A percentile compares a stretch with the other conserved stretches of the same genome.
Conservation (phyloP, 2,888 invertebrate species). For the Rhamnusium bicolor region DNA sequence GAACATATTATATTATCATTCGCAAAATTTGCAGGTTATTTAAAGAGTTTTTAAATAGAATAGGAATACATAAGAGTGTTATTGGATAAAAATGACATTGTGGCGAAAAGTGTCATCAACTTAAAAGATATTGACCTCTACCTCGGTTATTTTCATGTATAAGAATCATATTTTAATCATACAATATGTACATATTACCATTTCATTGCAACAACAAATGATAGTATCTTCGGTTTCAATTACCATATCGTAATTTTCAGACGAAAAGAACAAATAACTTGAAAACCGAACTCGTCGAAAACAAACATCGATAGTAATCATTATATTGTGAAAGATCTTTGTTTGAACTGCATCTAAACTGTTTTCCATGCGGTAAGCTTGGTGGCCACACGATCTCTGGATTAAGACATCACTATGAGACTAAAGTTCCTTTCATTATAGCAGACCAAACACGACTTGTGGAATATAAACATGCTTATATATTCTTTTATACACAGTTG, state of each 20-base stretch:
- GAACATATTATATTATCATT: too few relatives aligned
- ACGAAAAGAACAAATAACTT: slow-evolving; percentile 34
- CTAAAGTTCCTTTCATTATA: slow-evolving; percentile 62
- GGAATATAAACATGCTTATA: slow-evolving; percentile 64
- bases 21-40: too few relatives aligned
- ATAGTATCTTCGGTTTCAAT: slow-evolving; percentile 28
- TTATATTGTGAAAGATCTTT: slow-evolving; percentile 1
- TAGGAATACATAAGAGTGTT: too few relatives aligned
- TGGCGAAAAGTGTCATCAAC: too few relatives aligned
- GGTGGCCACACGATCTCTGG: slow-evolving; percentile 63
- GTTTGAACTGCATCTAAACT: slow-evolving; percentile 21
- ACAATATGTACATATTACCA: neutral
- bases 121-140: too few relatives aligned
- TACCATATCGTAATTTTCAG: slow-evolving; percentile 32
- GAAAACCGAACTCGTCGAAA: slow-evolving; percentile 16
- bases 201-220: neutral
- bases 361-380: slow-evolving; percentile 36
- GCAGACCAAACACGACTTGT: slow-evolving; percentile 65
- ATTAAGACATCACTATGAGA: slow-evolving; percentile 66
- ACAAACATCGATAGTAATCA: slow-evolving; percentile 5
- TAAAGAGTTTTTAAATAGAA: too few relatives aligned
- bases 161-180: neutral
- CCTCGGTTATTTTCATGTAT: too few relatives aligned
- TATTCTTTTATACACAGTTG: slow-evolving; percentile 62
- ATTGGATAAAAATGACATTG: too few relatives aligned